Evolutionary conservation across 2,888 invertebrate genomes (phyloP), one percentile per base, ranked within the genome.

Genomic region (Sturmia bella): DNA sequence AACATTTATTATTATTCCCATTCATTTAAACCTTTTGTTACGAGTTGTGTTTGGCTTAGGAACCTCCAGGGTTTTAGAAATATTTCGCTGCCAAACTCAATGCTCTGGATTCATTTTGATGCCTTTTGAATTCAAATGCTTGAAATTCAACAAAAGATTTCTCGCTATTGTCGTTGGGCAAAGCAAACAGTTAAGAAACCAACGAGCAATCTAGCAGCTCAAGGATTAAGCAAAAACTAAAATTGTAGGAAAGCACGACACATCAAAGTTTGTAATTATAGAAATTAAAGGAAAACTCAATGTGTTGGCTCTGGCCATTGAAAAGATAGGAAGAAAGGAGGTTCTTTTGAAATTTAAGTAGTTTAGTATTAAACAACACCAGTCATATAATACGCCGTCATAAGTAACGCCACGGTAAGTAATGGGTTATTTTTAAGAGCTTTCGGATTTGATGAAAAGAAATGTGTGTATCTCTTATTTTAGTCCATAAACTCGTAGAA

Each of bases 81-180:
- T 48, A 50, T 50, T 48, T 59, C 17, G 19, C 66, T 68, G 27
- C 39, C 15, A 66, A 66, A 50, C 15, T 37, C 41, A 57, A 41
- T 39, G 45, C 39, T 50, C 39, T 50, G 5, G 32, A 48, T 64
- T 21, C 7, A n/a, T n/a, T n/a, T n/a, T 50, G 21, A 19, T 73
- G 63, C 1, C 32, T 32, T 52, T 54, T 54, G 13, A 13, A 19
- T 19, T 41, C 54, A 45, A 63, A 57, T 57, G 7, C 17, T 66
- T 74, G 21, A 66, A 66, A 19, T 17, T 57, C 57, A 39, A 24
- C 17, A 57, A 57, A 50, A 39, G 27, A 11, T 24, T 64, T 57
- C 32, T 32, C 32, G 5, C 37, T 48, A 37, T 19, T 19, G 17
- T 45, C 9, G 21, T 24, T 21, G 48, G 48, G 37, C 59, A 48